Evolutionary conservation across 2,888 invertebrate species (phyloP).

Genomic region (Catocala sponsa): DNA sequence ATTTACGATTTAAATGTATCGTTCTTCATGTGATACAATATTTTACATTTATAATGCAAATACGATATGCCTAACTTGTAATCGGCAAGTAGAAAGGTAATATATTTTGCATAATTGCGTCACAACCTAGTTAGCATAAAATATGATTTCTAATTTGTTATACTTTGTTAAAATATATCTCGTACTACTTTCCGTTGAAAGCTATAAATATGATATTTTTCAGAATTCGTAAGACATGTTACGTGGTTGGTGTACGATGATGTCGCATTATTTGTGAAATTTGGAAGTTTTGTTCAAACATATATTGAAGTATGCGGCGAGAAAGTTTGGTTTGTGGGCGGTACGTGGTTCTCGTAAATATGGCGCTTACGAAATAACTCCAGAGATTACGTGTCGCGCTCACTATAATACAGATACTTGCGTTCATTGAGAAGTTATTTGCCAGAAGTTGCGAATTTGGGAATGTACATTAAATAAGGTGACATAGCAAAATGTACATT

Average conservation of each 20-base stretch:
- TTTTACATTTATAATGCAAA: not conserved
- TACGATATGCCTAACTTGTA: not conserved
- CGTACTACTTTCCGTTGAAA: not conserved
- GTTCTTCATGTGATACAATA: not conserved
- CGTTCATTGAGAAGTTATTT: slow-evolving; percentile 14
- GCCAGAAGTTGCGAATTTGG: slow-evolving; percentile 39
- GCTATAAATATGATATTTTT: not conserved
- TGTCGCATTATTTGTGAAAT: slow-evolving; percentile 37
- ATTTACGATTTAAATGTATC: too few relatives aligned
- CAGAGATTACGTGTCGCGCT: slow-evolving; percentile 48
- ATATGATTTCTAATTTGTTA: slow-evolving; percentile 1
- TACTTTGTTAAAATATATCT: not conserved
- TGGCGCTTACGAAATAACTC: slow-evolving; percentile 58
- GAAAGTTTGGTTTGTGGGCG: slow-evolving; percentile 55
- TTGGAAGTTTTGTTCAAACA: slow-evolving; percentile 39
- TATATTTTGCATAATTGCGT: not conserved
- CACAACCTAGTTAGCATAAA: not conserved
- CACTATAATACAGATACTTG: slow-evolving; percentile 25
- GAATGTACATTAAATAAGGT: slow-evolving; percentile 55
- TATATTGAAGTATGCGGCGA: slow-evolving; percentile 48
- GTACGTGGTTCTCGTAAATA: slow-evolving; percentile 50
- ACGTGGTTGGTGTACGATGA: slow-evolving; percentile 34
- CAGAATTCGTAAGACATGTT: slow-evolving; percentile 1
- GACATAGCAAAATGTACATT: slow-evolving; percentile 45
- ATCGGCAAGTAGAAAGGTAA: not conserved